These are phyloP conservation scores for Drosophila parvula DNA, from an alignment of 1,140 invertebrate genomes.

Conservation along the genomic window DNA sequence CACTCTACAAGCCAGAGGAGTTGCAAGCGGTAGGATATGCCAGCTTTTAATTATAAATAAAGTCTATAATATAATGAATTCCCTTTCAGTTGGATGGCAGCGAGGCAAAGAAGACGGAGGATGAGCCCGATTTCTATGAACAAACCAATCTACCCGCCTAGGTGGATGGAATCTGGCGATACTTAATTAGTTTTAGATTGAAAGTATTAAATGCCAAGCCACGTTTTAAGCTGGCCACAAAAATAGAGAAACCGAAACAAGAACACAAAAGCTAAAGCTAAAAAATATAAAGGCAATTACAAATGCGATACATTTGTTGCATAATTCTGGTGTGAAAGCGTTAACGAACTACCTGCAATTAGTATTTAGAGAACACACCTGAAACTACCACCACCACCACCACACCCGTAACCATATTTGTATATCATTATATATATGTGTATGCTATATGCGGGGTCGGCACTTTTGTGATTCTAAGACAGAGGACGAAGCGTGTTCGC, in stretches of 20 bases:
- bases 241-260: slow-evolving; percentile 18
- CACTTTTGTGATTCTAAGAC: slow-evolving; percentile 49
- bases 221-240: slow-evolving; percentile 45
- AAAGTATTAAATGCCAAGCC: slow-evolving; percentile 73
- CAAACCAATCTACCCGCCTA: slow-evolving; percentile 92
- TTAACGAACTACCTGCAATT: slow-evolving; percentile 79
- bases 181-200: slow-evolving; percentile 63
- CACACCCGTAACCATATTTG: slow-evolving; percentile 33
- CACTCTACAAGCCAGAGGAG: slow-evolving; percentile 91
- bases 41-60: not conserved
- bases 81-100: slow-evolving; percentile 90
- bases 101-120: slow-evolving; percentile 91
- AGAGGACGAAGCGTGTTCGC: slow-evolving; percentile 19
- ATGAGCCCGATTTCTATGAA: slow-evolving; percentile 96
- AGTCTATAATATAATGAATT: not conserved
- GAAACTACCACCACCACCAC: slow-evolving; percentile 31
- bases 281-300: slow-evolving; percentile 35
- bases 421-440: slow-evolving; percentile 22
- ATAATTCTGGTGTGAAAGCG: slow-evolving; percentile 68
- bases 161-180: slow-evolving; percentile 5
- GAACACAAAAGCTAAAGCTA: slow-evolving; percentile 30
- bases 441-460: slow-evolving; percentile 22
- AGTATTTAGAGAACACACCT: slow-evolving; percentile 70
- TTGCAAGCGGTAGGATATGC: slow-evolving; percentile 89
- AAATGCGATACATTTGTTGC: slow-evolving; percentile 42